A percentile compares a stretch with the other conserved stretches of the same genome.
These are phyloP conservation scores for Camponotus floridanus DNA, from an alignment of 1,140 invertebrate genomes.

Conservation along the genomic window DNA sequence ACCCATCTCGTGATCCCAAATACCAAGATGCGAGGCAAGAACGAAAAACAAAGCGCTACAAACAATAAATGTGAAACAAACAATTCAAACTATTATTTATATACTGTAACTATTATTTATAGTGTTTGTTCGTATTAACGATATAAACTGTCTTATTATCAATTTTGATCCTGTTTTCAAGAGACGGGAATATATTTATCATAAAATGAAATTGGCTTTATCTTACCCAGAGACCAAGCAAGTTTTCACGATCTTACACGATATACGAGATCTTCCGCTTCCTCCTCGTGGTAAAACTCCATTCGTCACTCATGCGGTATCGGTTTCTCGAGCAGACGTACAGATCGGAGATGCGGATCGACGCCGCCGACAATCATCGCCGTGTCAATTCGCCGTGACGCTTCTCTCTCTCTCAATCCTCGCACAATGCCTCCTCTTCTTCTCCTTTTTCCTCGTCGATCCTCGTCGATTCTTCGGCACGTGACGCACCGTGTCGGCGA, in stretches of 20 bases:
- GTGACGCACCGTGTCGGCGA: conserved; percentile 36
- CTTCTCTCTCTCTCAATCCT: conserved; percentile 5
- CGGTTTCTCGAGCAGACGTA: neutral
- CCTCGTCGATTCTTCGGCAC: conserved; percentile 51
- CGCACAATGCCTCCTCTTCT: conserved; percentile 36
- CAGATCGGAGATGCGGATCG: conserved; percentile 29
- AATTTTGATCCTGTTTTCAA: no score
- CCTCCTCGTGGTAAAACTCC: neutral
- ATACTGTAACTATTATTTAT: no score
- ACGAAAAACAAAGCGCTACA: no score
- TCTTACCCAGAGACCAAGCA: conserved; percentile 12
- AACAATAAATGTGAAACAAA: no score
- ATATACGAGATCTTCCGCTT: neutral
- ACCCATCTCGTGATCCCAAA: no score
- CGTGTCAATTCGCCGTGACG: conserved; percentile 57
- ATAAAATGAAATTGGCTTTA: neutral
- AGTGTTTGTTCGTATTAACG: no score
- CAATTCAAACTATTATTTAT: no score
- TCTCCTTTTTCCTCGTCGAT: conserved; percentile 15
- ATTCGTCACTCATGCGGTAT: neutral
- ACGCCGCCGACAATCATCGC: conserved; percentile 38
- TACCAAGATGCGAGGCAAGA: no score
- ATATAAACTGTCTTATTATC: no score
- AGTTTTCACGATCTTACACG: neutral
- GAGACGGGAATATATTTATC: neutral